Conservation (phyloP, 2,797 vertebrate species). For the Chlorospingus flavigularis region DNA sequence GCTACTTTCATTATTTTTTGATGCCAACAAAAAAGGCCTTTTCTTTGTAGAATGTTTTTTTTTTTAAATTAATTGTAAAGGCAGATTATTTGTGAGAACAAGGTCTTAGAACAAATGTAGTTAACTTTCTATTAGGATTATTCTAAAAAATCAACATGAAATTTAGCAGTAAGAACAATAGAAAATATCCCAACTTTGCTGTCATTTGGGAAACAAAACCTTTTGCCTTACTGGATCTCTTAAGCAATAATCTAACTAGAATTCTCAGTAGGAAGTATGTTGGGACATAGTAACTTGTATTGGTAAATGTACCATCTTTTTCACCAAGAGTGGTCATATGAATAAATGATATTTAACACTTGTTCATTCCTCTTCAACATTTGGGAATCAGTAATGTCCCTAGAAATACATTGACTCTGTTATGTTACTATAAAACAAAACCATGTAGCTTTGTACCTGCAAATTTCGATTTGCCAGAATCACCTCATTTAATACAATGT, state of each 20-base stretch:
- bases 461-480: background rate
- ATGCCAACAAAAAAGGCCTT: background rate
- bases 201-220: background rate
- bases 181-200: background rate
- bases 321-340: background rate
- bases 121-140: background rate
- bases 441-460: background rate
- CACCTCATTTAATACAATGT: background rate
- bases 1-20: background rate
- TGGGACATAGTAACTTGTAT: background rate
- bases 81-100: background rate
- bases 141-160: background rate
- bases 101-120: background rate
- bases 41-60: background rate
- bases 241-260: background rate
- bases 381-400: background rate
- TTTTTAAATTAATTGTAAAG: background rate
- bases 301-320: background rate
- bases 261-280: background rate
- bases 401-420: background rate
- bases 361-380: background rate
- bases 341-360: background rate
- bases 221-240: background rate
- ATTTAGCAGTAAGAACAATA: background rate
- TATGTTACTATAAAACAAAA: background rate